phyloP scores from a whole-genome alignment of 1,140 invertebrate genomes.

The Apis cerana region DNA sequence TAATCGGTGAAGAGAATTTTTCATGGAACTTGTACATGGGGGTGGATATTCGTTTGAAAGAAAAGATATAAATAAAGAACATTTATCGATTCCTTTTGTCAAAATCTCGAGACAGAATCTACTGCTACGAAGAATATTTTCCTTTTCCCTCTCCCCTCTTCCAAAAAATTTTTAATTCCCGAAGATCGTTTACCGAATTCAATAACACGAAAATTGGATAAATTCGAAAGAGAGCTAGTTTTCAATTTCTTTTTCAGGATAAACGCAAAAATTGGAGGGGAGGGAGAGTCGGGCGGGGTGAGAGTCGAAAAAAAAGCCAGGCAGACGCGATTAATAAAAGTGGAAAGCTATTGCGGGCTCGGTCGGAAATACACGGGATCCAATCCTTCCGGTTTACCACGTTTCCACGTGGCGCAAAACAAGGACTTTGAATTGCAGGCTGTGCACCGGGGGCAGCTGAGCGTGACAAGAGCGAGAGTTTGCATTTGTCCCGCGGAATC shows the following conservation, averaged over 20 bases:
- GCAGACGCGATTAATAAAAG: conserved; percentile 44
- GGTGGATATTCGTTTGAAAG: too few species aligned
- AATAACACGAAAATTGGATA: neutral
- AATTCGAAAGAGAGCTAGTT: conserved; percentile 12
- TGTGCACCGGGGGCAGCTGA: conserved; percentile 31
- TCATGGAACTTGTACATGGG: neutral
- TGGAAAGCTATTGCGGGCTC: conserved; percentile 39
- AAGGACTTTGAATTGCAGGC: conserved; percentile 34
- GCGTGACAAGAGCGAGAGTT: conserved; percentile 45
- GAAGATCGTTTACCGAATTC: neutral
- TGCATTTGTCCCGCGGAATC: conserved; percentile 42
- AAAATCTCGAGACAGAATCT: too few species aligned
- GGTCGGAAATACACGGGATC: conserved; percentile 37
- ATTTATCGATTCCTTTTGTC: too few species aligned
- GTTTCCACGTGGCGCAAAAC: conserved; percentile 46
- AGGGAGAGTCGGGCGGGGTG: too few species aligned
- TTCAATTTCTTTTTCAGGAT: conserved; percentile 24
- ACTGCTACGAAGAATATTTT: too few species aligned
- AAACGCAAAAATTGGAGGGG: conserved; percentile 22
- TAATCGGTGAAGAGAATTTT: neutral
- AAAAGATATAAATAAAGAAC: too few species aligned
- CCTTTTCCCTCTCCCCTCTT: neutral
- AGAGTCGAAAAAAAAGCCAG: neutral
- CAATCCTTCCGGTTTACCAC: conserved; percentile 52
- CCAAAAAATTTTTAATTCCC: neutral